Conservation (phyloP, 64 coral and sea anemone species). For the Catalaphyllia jardinei region DNA sequence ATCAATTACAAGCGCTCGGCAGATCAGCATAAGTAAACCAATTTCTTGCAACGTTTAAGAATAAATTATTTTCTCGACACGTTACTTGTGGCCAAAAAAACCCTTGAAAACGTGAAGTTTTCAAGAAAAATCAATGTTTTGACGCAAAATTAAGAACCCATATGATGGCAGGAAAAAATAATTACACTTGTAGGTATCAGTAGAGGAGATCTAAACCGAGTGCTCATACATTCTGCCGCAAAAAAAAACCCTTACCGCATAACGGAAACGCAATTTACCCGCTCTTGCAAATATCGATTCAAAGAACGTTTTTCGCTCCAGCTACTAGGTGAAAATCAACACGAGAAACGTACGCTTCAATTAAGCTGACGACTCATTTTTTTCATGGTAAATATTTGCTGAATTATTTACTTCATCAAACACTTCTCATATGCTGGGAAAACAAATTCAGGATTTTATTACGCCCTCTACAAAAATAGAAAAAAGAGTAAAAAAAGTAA, state of each 20-base stretch:
- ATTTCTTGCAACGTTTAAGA: background rate
- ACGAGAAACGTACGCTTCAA: background rate
- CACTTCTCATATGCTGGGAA: background rate
- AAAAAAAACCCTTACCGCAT: background rate
- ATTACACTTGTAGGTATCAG: background rate
- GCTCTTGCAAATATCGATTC: background rate
- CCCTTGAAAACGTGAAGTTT: background rate
- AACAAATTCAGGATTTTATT: background rate
- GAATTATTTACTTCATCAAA: conserved; percentile 19
- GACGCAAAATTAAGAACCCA: background rate
- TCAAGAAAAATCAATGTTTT: background rate
- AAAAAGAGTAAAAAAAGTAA: background rate
- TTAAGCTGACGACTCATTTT: background rate
- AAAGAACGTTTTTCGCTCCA: background rate
- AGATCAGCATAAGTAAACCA: background rate
- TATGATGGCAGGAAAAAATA: background rate
- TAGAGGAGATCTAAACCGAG: background rate
- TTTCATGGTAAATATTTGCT: conserved; percentile 4
- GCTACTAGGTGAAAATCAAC: background rate
- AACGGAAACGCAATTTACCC: background rate
- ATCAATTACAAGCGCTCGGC: background rate
- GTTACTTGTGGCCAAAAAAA: background rate
- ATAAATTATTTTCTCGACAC: background rate
- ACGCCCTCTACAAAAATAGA: background rate
- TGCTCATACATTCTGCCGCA: background rate